Evolutionary conservation across 2,888 invertebrate genomes (phyloP).

Genomic region (Drosophila sordidula): DNA sequence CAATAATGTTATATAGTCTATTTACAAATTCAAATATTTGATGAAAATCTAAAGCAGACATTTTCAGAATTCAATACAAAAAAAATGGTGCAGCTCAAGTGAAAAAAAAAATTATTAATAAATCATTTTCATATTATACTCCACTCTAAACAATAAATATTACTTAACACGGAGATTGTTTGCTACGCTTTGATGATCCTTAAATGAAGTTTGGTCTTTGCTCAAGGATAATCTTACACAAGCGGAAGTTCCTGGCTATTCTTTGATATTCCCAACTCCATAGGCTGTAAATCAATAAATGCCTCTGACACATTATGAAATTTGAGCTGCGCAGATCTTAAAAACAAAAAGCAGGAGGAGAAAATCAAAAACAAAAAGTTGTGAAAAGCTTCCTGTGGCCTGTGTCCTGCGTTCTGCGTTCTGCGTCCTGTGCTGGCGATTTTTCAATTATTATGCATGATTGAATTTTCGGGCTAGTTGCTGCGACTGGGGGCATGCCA

Average conservation of each 20-base stretch:
- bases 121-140: background rate
- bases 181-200: background rate
- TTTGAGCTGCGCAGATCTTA: slow-evolving; percentile 35
- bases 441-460: slow-evolving; percentile 83
- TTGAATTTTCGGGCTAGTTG: slow-evolving; percentile 61
- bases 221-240: slow-evolving; percentile 36
- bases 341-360: background rate
- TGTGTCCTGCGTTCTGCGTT: slow-evolving; percentile 2
- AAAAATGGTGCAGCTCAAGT: too few species aligned
- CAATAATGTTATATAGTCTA: too few species aligned
- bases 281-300: slow-evolving; percentile 51
- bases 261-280: slow-evolving; percentile 10
- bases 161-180: background rate
- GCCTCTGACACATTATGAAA: slow-evolving; percentile 59
- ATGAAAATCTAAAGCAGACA: too few species aligned
- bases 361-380: slow-evolving; percentile 13
- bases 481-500: slow-evolving; percentile 19
- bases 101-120: background rate
- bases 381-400: slow-evolving; percentile 26
- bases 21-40: too few species aligned
- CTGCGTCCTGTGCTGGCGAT: slow-evolving; percentile 25
- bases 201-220: background rate
- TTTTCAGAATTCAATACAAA: too few species aligned
- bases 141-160: background rate
- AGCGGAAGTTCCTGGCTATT: slow-evolving; percentile 11